phyloP scores from a whole-genome alignment of 2,797 vertebrate species.

The Danio jaintianensis region DNA sequence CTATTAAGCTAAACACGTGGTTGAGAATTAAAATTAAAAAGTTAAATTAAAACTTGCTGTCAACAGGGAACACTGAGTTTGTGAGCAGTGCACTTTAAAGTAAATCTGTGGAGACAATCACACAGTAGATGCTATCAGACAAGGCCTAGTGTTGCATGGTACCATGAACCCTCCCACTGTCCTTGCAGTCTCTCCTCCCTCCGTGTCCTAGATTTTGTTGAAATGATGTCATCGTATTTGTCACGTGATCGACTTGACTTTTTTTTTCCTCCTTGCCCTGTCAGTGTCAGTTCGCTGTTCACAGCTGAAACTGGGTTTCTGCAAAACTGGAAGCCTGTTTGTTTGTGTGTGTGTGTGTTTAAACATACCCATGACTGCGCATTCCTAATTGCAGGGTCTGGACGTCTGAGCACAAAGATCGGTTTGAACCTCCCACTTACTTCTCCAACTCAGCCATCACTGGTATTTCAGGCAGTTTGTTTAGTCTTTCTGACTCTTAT shows the following conservation, averaged over 20 bases:
- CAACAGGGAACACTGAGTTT: neutral
- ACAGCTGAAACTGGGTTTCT: conserved; percentile 12
- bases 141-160: conserved; percentile 24
- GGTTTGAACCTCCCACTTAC: conserved; percentile 8
- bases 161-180: conserved; percentile 14
- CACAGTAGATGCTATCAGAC: conserved; percentile 19
- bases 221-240: conserved; percentile 75
- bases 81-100: neutral
- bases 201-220: conserved; percentile 77
- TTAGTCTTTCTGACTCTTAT: conserved; percentile 15
- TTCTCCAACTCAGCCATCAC: conserved; percentile 12
- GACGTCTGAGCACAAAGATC: conserved; percentile 20
- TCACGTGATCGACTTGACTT: conserved; percentile 68
- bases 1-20: neutral
- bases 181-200: conserved; percentile 61
- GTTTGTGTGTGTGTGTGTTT: neutral
- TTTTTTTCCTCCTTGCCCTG: conserved; percentile 33
- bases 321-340: neutral
- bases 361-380: conserved; percentile 17
- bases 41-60: neutral
- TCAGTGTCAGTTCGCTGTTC: conserved; percentile 28
- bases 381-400: conserved; percentile 22
- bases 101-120: conserved; percentile 14
- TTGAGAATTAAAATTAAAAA: too few relatives aligned
- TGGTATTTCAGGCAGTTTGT: conserved; percentile 21